A percentile compares a stretch with the other conserved stretches of the same genome.
Conservation (phyloP, 2,113 vertebrate genomes). For the Oncorhynchus tshawytscha region DNA sequence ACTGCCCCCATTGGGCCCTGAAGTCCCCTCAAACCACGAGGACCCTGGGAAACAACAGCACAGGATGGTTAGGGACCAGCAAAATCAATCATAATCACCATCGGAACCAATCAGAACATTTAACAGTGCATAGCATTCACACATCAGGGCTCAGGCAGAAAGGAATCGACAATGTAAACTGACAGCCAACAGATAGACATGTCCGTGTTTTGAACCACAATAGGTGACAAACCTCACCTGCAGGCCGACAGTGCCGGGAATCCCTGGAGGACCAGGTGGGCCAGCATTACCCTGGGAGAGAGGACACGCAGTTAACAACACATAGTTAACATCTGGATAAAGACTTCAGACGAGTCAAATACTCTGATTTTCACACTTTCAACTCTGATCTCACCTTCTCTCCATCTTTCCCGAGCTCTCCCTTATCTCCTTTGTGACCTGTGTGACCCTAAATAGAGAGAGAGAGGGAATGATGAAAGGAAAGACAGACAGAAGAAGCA, state of each 20-base stretch:
- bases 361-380: neutral
- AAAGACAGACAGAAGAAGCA: neutral
- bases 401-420: slow-evolving; percentile 89
- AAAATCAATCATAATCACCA: neutral
- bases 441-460: slow-evolving; percentile 83
- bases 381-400: slow-evolving; percentile 79
- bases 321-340: neutral
- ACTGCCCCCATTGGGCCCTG: slow-evolving; percentile 81
- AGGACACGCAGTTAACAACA: neutral
- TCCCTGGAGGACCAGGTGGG: slow-evolving; percentile 83
- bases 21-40: slow-evolving; percentile 84
- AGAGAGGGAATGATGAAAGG: neutral
- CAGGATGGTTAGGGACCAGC: slow-evolving; percentile 12
- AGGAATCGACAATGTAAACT: neutral
- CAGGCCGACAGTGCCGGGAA: slow-evolving; percentile 84
- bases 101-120: neutral
- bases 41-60: slow-evolving; percentile 74
- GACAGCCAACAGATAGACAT: neutral
- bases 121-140: neutral
- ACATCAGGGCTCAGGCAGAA: neutral
- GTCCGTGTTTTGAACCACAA: neutral
- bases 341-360: neutral
- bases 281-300: slow-evolving; percentile 80
- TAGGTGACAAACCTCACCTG: slow-evolving; percentile 75
- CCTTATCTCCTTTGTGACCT: slow-evolving; percentile 92